Percentiles rank a stretch among this genome's conserved stretches.
These are phyloP conservation scores for Cordilura impudica DNA, from an alignment of 2,888 invertebrate genomes.

Conservation along the genomic window DNA sequence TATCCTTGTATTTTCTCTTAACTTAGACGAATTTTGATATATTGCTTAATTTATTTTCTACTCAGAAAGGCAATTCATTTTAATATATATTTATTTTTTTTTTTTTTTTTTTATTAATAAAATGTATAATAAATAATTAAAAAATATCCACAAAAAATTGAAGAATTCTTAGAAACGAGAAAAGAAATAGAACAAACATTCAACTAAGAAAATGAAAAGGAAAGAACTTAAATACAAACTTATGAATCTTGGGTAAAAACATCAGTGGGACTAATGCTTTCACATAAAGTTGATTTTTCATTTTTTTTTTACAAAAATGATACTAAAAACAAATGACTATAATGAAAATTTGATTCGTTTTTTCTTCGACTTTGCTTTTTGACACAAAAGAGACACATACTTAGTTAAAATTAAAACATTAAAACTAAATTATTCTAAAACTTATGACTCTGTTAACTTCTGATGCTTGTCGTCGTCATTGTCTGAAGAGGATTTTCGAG, in stretches of 20 bases:
- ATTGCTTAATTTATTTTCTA: too few relatives aligned
- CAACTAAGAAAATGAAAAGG: slow-evolving; percentile 17
- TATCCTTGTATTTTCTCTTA: too few relatives aligned
- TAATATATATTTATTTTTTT: neutral
- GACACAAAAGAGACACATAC: slow-evolving; percentile 9
- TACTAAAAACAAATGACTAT: slow-evolving; percentile 29
- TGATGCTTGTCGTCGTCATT: slow-evolving; percentile 46
- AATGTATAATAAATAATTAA: slow-evolving; percentile 56
- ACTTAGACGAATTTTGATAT: too few relatives aligned
- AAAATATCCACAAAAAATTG: slow-evolving; percentile 50
- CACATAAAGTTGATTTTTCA: slow-evolving; percentile 10
- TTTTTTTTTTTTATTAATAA: slow-evolving; percentile 34
- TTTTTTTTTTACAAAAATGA: neutral
- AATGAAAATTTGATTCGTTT: neutral
- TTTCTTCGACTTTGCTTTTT: neutral
- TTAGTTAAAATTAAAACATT: neutral
- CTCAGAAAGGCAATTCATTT: neutral
- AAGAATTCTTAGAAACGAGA: slow-evolving; percentile 24
- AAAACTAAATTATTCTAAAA: slow-evolving; percentile 34
- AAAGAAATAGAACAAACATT: slow-evolving; percentile 45
- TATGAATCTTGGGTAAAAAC: slow-evolving; percentile 34
- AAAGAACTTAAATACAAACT: slow-evolving; percentile 38
- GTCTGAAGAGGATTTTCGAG: neutral
- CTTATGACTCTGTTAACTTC: slow-evolving; percentile 53
- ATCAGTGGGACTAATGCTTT: neutral